Base-by-base conservation (phyloP, 2,113 vertebrate genomes). In the Platysteira castanea region DNA sequence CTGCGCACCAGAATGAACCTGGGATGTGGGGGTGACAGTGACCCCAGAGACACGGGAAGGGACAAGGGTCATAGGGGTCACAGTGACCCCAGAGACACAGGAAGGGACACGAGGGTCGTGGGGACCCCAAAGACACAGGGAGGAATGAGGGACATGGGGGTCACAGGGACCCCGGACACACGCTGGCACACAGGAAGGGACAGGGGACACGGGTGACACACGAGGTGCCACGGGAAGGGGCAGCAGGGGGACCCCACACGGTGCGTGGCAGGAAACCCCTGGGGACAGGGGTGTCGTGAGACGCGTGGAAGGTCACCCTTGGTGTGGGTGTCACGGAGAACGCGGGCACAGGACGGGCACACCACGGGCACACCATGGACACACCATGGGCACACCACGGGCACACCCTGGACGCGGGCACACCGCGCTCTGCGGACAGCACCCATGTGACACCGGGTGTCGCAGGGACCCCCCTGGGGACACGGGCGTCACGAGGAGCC, bases 141-240 rank as follows among this genome's bases (percentile, higher is more conserved):
- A 4, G 28, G 28, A 10, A 31, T 4, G 6, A 24, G 41, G 11
- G 33, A 15, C 13, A 1, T 0, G 69, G 35, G 20, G 31, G 61
- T 67, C 52, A 15, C 9, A 3, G 53, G 0, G 37, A 50, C 11
- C 61, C 44, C 37, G 2, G 26, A 0, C 1, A 13, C 12, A 1
- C 13, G 4, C 18, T 13, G n/a, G 27, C 1, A 0, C 42, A 1
- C 0, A 3, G 46, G 46, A 28, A 7, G 11, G 69, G 27, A 28
- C 33, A 11, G 3, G 57, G 28, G 47, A 61, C 56, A 11, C 5
- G 4, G 41, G 57, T 20, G 61, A 19, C 21, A 23, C 44, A 6
- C 1, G 2, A 0, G 3, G 11, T 6, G 0, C 1, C 17, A 1
- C 0, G 0, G 23, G 24, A 42, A 42, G 54, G n/a, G 67, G 46